These are phyloP conservation scores for Neodiprion virginianus DNA, from an alignment of 1,140 invertebrate species.

Conservation along the genomic window DNA sequence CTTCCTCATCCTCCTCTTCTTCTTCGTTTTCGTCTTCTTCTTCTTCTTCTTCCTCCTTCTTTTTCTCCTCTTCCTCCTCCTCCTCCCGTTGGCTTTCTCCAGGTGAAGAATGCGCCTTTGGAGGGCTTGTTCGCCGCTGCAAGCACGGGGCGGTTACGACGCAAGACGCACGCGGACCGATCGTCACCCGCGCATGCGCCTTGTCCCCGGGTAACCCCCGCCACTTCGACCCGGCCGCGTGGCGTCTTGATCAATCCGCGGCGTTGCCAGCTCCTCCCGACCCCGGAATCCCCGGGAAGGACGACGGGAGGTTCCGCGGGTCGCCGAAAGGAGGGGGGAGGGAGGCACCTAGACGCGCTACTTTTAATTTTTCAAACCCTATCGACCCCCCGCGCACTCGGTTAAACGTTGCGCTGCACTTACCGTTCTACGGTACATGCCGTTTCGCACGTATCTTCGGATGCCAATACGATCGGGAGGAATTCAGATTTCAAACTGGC, in stretches of 20 bases:
- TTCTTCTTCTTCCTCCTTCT: background rate
- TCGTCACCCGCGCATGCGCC: conserved; percentile 47
- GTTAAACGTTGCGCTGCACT: background rate
- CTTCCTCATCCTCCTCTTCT: background rate
- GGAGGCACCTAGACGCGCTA: conserved; percentile 28
- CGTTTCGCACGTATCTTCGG: too few relatives aligned
- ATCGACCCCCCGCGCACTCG: conserved; percentile 57
- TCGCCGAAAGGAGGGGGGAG: background rate
- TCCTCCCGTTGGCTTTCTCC: background rate
- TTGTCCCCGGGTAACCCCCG: conserved; percentile 49
- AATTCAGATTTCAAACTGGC: too few relatives aligned
- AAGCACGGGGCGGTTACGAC: background rate
- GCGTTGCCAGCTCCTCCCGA: conserved; percentile 48
- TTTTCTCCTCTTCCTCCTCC: background rate
- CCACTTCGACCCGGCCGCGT: conserved; percentile 54
- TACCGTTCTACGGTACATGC: too few relatives aligned
- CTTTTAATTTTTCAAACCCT: conserved; percentile 53
- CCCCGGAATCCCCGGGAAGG: conserved; percentile 1
- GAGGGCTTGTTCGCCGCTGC: background rate
- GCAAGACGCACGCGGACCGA: conserved; percentile 45
- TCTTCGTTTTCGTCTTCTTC: background rate
- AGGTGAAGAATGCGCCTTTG: too few relatives aligned
- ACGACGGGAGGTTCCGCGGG: conserved; percentile 6
- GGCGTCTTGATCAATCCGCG: conserved; percentile 58
- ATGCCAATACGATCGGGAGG: too few relatives aligned